Evolutionary conservation across 1,140 invertebrate genomes (phyloP).

Genomic region (Nasonia vitripennis): DNA sequence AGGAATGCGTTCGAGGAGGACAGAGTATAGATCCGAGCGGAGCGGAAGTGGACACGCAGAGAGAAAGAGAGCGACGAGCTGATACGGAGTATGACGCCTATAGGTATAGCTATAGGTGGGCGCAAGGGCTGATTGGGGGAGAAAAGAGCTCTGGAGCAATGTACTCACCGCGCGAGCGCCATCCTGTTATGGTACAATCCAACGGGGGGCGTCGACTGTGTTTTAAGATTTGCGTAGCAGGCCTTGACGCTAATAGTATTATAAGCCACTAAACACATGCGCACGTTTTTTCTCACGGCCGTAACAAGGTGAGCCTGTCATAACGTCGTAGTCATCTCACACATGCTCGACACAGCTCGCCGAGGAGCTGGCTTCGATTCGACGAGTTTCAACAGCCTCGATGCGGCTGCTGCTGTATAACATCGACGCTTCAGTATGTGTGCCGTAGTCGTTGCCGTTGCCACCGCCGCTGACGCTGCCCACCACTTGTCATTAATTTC

Average conservation of each 20-base stretch:
- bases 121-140: neutral
- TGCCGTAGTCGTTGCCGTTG: neutral
- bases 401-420: slow-evolving; percentile 17
- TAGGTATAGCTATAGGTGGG: neutral
- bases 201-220: slow-evolving; percentile 75
- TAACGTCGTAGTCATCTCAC: slow-evolving; percentile 60
- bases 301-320: slow-evolving; percentile 62
- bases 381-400: neutral
- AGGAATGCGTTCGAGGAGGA: neutral
- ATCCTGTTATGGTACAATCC: slow-evolving; percentile 80
- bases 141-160: neutral
- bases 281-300: slow-evolving; percentile 66
- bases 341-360: slow-evolving; percentile 58
- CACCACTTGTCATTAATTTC: neutral
- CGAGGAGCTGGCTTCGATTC: slow-evolving; percentile 12
- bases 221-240: slow-evolving; percentile 76
- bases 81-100: neutral
- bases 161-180: slow-evolving; percentile 78
- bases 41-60: neutral
- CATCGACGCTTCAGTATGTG: slow-evolving; percentile 11
- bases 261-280: slow-evolving; percentile 75
- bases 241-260: slow-evolving; percentile 66
- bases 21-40: neutral
- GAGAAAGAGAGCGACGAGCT: neutral
- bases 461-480: neutral